Conservation (phyloP, 2,797 vertebrate species). For the Gymnocypris eckloni region DNA sequence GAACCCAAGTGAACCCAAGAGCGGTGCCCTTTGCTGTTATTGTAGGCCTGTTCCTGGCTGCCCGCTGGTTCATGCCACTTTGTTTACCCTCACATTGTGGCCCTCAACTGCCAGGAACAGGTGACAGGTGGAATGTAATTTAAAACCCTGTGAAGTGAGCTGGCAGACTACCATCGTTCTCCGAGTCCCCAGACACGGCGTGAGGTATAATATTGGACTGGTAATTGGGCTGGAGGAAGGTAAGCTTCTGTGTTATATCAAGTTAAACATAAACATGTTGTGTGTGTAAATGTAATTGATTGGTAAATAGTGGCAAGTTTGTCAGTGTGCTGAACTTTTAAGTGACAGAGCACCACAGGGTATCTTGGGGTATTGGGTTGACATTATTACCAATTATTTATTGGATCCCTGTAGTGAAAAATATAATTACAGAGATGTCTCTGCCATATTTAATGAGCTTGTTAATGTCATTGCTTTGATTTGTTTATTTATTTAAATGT, state of each 20-base stretch:
- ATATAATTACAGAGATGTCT: neutral
- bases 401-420: neutral
- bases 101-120: constrained; percentile 50
- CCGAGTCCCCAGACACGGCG: constrained; percentile 1
- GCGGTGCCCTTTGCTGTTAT: constrained; percentile 9
- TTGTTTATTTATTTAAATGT: neutral
- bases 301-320: constrained; percentile 2
- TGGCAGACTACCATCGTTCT: constrained; percentile 45
- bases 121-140: constrained; percentile 61
- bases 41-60: constrained; percentile 26
- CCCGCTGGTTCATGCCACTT: constrained; percentile 43
- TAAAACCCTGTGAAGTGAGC: constrained; percentile 52
- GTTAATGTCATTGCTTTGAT: constrained; percentile 1
- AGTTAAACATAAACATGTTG: constrained; percentile 56
- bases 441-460: neutral
- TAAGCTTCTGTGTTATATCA: constrained; percentile 42
- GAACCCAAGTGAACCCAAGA: neutral
- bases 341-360: constrained; percentile 13
- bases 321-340: constrained; percentile 14
- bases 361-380: constrained; percentile 22
- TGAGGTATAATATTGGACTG: constrained; percentile 3
- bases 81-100: constrained; percentile 56
- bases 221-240: constrained; percentile 35
- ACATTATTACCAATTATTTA: neutral
- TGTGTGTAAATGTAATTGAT: constrained; percentile 41